A percentile compares a stretch with the other conserved stretches of the same genome.
Evolutionary conservation across 23 tunicate genomes (phyloP).

Genomic region (Styela plicata): DNA sequence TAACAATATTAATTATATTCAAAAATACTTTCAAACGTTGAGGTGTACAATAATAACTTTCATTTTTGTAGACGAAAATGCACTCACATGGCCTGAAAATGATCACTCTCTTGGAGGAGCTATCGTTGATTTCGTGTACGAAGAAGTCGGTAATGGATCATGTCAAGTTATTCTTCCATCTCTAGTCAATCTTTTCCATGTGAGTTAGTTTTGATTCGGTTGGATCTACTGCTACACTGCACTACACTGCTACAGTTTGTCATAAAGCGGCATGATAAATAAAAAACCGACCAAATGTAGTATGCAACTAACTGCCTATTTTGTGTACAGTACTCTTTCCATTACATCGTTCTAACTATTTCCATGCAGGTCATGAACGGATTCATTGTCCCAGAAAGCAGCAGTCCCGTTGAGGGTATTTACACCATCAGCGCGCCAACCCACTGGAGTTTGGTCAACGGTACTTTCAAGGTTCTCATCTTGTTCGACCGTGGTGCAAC

Average conservation of each 20-base stretch:
- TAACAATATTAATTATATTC: too few species aligned
- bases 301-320: not conserved
- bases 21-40: too few species aligned
- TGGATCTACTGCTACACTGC: too few species aligned
- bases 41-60: too few species aligned
- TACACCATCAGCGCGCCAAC: conserved; percentile 21
- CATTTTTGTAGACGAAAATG: not conserved
- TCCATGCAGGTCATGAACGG: conserved; percentile 35
- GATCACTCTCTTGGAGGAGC: conserved; percentile 17
- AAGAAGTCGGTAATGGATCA: conserved; percentile 6
- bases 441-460: conserved; percentile 16
- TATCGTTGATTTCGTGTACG: conserved; percentile 10
- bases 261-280: too few species aligned
- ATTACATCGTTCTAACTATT: not conserved
- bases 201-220: conserved; percentile 3
- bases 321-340: not conserved
- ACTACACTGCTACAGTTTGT: too few species aligned
- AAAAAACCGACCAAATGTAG: too few species aligned
- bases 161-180: conserved; percentile 10
- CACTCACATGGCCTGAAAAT: conserved; percentile 19
- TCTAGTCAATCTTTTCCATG: conserved; percentile 17
- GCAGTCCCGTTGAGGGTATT: conserved; percentile 9
- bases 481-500: conserved; percentile 7
- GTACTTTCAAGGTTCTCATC: conserved; percentile 11
- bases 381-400: conserved; percentile 13